Conservation (phyloP, 1,140 invertebrate species). For the Lycorma delicatula region DNA sequence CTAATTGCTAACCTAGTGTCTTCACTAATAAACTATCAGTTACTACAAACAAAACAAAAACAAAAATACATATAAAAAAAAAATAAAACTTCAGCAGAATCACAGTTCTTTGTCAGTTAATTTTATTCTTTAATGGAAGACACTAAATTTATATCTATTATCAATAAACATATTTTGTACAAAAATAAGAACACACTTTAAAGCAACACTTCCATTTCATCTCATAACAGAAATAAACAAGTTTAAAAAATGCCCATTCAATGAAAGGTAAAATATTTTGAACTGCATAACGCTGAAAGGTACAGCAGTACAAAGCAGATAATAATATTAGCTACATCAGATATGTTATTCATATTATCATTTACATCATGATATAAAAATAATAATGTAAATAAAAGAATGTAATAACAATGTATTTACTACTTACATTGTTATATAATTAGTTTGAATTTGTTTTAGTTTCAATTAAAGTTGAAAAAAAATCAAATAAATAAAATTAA, state of each 20-base stretch:
- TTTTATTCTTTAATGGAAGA: constrained; percentile 14
- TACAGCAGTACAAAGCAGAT: too few relatives aligned
- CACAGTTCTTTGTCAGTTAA: constrained; percentile 10
- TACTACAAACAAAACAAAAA: neutral
- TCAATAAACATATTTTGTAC: neutral
- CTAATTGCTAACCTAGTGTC: constrained; percentile 5
- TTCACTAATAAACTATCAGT: neutral
- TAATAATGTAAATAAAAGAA: too few relatives aligned
- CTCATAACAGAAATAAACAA: neutral
- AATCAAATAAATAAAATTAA: too few relatives aligned
- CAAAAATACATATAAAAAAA: neutral
- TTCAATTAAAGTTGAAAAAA: too few relatives aligned
- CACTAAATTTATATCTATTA: neutral
- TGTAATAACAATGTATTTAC: too few relatives aligned
- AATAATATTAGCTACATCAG: too few relatives aligned
- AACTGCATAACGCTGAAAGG: neutral
- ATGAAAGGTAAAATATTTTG: too few relatives aligned
- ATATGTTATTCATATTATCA: too few relatives aligned
- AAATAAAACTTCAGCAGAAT: constrained; percentile 1
- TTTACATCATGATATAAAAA: too few relatives aligned
- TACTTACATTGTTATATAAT: too few relatives aligned
- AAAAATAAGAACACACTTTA: neutral
- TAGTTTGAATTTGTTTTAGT: too few relatives aligned
- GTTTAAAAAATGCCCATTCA: neutral
- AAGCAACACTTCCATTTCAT: neutral